phyloP scores from a whole-genome alignment of 2,888 invertebrate species.

The Desoria tigrina region DNA sequence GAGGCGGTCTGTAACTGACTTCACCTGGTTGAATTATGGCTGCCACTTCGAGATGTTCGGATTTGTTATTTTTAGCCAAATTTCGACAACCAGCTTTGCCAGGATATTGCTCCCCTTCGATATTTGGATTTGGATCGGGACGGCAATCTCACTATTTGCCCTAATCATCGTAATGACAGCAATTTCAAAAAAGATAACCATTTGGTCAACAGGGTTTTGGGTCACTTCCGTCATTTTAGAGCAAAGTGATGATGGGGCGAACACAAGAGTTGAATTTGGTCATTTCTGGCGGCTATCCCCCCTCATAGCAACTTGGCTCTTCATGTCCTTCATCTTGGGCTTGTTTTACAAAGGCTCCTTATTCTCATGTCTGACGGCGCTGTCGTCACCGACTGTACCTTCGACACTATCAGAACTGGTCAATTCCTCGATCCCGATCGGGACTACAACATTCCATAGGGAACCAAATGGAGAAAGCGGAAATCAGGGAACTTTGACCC shows the following conservation, averaged over 20 bases:
- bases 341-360: slow-evolving; percentile 8
- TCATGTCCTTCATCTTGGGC: not conserved
- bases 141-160: not conserved
- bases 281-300: not conserved
- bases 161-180: not conserved
- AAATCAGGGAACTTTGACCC: too few relatives aligned
- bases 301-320: not conserved
- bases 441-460: not conserved
- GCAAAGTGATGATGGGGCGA: too few relatives aligned
- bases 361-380: slow-evolving; percentile 5
- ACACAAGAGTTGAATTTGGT: not conserved
- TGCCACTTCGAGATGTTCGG: not conserved
- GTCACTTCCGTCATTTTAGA: too few relatives aligned
- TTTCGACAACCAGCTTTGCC: not conserved
- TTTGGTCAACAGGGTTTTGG: not conserved
- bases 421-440: too few relatives aligned
- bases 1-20: too few relatives aligned
- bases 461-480: not conserved
- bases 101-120: not conserved
- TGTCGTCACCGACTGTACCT: not conserved
- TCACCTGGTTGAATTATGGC: not conserved
- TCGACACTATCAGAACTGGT: not conserved
- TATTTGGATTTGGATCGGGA: not conserved
- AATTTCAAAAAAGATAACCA: not conserved
- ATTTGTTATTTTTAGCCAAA: not conserved